phyloP scores from a whole-genome alignment of 2,888 invertebrate species.

The Diaprepes abbreviatus region DNA sequence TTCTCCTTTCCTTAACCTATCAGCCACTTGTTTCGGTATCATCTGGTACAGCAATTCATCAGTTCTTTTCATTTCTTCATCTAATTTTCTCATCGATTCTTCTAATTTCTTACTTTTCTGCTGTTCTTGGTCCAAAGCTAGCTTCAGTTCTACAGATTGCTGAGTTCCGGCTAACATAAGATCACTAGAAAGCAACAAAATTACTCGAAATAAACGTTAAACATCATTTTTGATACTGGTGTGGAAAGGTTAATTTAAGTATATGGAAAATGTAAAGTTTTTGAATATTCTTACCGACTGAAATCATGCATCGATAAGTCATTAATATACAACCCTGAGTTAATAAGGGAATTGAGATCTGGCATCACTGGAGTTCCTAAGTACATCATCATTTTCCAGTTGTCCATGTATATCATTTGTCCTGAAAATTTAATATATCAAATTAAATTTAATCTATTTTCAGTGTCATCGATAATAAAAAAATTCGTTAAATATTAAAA shows the following conservation, averaged over 20 bases:
- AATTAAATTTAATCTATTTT: too few relatives aligned
- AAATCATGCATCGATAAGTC: constrained; percentile 99
- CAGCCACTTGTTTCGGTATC: constrained; percentile 98
- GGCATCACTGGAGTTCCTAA: constrained; percentile 97
- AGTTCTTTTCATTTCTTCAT: constrained; percentile 95
- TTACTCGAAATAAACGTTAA: background rate
- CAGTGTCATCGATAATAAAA: too few relatives aligned
- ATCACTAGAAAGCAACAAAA: constrained; percentile 73
- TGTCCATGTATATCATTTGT: constrained; percentile 99
- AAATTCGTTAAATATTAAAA: too few relatives aligned
- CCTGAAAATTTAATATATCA: constrained; percentile 74
- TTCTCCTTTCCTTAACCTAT: constrained; percentile 92
- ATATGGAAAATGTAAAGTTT: too few relatives aligned
- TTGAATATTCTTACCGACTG: constrained; percentile 77
- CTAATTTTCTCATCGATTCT: constrained; percentile 95
- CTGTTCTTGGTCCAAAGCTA: constrained; percentile 96
- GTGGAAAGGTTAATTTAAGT: too few relatives aligned
- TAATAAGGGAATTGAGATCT: constrained; percentile 91
- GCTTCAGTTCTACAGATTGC: constrained; percentile 95
- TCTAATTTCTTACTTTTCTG: constrained; percentile 96
- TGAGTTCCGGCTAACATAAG: constrained; percentile 97
- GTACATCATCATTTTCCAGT: constrained; percentile 98
- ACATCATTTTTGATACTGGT: too few relatives aligned
- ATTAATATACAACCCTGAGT: constrained; percentile 95
- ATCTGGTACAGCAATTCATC: constrained; percentile 97